Conservation (phyloP, 2,113 vertebrate species). For the Microtus richardsoni region DNA sequence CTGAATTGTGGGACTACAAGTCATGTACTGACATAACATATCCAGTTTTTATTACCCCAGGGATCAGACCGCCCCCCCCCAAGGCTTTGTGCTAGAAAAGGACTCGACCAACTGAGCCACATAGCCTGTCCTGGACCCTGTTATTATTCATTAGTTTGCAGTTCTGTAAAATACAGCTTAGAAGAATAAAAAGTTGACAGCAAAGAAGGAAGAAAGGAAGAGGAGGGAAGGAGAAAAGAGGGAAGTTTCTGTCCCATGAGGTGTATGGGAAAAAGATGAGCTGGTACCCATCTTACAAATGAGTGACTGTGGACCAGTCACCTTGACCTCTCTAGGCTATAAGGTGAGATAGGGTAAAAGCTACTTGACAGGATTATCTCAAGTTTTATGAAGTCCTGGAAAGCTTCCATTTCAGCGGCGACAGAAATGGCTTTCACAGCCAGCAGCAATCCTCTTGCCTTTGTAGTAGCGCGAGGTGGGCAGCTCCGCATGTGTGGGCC, state of each 20-base stretch:
- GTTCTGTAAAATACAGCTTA: neutral
- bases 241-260: neutral
- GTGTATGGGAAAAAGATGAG: accelerated
- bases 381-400: neutral
- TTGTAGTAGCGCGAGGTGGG: accelerated
- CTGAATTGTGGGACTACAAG: neutral
- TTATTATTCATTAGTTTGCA: neutral
- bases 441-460: neutral
- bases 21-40: neutral
- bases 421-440: neutral
- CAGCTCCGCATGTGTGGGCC: neutral
- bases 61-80: no score
- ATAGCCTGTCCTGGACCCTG: neutral
- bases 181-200: neutral
- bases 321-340: neutral
- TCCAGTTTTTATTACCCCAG: no score
- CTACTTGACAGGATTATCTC: neutral
- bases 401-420: no score
- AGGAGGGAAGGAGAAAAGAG: neutral
- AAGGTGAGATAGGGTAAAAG: neutral
- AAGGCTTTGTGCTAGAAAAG: neutral
- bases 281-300: neutral
- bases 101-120: neutral
- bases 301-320: neutral
- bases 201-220: neutral